phyloP scores from a whole-genome alignment of 2,113 vertebrate genomes.

The Apodemus sylvaticus region DNA sequence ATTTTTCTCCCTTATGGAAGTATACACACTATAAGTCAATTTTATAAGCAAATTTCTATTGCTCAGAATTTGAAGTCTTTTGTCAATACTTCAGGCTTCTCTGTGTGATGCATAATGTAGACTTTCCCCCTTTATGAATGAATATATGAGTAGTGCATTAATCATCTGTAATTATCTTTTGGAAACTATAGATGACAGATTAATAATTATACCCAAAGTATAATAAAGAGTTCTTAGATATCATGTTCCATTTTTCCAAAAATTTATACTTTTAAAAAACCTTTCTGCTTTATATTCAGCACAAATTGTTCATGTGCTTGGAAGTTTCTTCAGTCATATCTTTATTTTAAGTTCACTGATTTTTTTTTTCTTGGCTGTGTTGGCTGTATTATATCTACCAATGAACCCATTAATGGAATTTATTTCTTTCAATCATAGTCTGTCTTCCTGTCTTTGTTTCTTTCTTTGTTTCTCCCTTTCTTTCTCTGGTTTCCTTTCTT shows the following conservation, averaged over 20 bases:
- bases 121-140: slow-evolving; percentile 4
- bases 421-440: background rate
- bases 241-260: background rate
- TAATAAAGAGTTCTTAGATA: slow-evolving; percentile 6
- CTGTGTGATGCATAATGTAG: slow-evolving; percentile 37
- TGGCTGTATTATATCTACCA: background rate
- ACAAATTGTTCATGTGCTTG: background rate
- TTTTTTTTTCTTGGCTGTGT: background rate
- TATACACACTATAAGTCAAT: slow-evolving; percentile 8
- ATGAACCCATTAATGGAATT: background rate
- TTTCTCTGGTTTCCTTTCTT: fast-evolving
- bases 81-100: slow-evolving; percentile 47
- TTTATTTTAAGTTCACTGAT: slow-evolving; percentile 14
- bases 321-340: slow-evolving; percentile 2
- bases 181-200: background rate
- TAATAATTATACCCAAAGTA: background rate
- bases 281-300: background rate
- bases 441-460: background rate
- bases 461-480: background rate
- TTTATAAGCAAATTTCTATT: slow-evolving; percentile 38
- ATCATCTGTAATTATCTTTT: slow-evolving; percentile 55
- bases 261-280: background rate
- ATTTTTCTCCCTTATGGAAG: background rate
- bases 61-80: slow-evolving; percentile 52
- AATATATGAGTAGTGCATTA: slow-evolving; percentile 35